A percentile compares a stretch with the other conserved stretches of the same genome.
Evolutionary conservation across 2,113 vertebrate species (phyloP).

Genomic region (Pteropus alecto): DNA sequence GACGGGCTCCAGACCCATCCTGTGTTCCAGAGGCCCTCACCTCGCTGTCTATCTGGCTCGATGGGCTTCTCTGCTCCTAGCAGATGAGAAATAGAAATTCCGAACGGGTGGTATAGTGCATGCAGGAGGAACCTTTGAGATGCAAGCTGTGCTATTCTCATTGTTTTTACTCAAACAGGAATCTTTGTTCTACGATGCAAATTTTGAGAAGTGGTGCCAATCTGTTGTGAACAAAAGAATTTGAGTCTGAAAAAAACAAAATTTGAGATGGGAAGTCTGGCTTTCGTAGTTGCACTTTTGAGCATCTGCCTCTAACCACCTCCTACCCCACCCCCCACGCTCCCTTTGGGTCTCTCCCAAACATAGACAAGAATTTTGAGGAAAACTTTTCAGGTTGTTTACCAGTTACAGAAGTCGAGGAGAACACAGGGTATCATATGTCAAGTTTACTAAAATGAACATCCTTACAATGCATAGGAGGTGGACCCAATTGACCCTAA

Average conservation of each 20-base stretch:
- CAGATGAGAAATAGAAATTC: slow-evolving; percentile 32
- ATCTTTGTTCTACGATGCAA: slow-evolving; percentile 76
- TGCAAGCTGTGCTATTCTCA: slow-evolving; percentile 57
- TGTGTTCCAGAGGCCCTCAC: background rate
- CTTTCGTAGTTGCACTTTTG: slow-evolving; percentile 59
- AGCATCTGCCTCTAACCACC: slow-evolving; percentile 66
- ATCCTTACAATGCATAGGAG: background rate
- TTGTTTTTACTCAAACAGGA: slow-evolving; percentile 70
- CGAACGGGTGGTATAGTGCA: background rate
- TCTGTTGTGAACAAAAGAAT: slow-evolving; percentile 77
- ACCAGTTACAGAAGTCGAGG: background rate
- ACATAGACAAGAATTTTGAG: slow-evolving; percentile 35
- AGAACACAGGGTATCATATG: background rate
- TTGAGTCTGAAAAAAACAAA: slow-evolving; percentile 72
- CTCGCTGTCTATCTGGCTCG: background rate
- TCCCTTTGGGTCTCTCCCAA: slow-evolving; percentile 38
- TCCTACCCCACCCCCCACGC: background rate
- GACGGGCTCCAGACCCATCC: background rate
- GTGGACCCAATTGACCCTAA: background rate
- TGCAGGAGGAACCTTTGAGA: slow-evolving; percentile 62
- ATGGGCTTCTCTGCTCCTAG: background rate
- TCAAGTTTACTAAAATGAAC: slow-evolving; percentile 30
- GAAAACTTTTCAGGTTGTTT: slow-evolving; percentile 47
- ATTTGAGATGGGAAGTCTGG: slow-evolving; percentile 66
- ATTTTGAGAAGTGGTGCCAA: slow-evolving; percentile 76